Percentiles rank a stretch among this genome's conserved stretches.
phyloP scores from a whole-genome alignment of 2,113 vertebrate species.

The Chloebia gouldiae region DNA sequence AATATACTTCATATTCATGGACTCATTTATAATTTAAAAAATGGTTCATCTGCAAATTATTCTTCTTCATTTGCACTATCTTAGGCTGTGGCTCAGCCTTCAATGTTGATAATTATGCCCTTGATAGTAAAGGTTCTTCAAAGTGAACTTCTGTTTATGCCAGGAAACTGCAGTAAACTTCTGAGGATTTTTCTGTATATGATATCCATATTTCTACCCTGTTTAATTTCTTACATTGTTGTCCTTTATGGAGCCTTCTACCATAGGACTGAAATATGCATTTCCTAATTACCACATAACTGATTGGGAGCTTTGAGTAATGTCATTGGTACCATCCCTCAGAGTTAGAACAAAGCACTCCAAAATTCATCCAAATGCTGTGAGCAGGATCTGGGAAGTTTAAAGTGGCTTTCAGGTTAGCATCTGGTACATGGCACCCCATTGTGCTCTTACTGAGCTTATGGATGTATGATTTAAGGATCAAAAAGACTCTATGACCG shows the following conservation, averaged over 20 bases:
- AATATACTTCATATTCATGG: background rate
- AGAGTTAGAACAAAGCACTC: constrained; percentile 5
- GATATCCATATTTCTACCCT: background rate
- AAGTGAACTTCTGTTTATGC: background rate
- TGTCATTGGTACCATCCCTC: background rate
- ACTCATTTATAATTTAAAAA: constrained; percentile 42
- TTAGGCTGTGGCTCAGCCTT: background rate
- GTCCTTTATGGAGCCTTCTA: background rate
- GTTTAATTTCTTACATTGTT: background rate
- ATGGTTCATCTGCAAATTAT: constrained; percentile 1
- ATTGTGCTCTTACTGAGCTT: background rate
- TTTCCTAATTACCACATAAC: background rate
- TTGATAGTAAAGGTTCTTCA: background rate
- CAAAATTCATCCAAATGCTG: background rate
- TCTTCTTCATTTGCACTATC: background rate
- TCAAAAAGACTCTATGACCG: constrained; percentile 2
- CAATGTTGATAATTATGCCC: background rate
- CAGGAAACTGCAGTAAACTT: background rate
- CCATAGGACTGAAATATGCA: background rate
- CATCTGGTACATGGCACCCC: constrained; percentile 36
- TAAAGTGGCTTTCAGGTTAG: constrained; percentile 7
- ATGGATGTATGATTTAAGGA: constrained; percentile 1
- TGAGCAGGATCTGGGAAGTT: constrained; percentile 12
- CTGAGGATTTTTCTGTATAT: background rate
- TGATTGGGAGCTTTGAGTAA: background rate